Evolutionary conservation across 2,888 invertebrate species (phyloP), one percentile per base, ranked within the genome.

Genomic region (Agrypnus murinus): DNA sequence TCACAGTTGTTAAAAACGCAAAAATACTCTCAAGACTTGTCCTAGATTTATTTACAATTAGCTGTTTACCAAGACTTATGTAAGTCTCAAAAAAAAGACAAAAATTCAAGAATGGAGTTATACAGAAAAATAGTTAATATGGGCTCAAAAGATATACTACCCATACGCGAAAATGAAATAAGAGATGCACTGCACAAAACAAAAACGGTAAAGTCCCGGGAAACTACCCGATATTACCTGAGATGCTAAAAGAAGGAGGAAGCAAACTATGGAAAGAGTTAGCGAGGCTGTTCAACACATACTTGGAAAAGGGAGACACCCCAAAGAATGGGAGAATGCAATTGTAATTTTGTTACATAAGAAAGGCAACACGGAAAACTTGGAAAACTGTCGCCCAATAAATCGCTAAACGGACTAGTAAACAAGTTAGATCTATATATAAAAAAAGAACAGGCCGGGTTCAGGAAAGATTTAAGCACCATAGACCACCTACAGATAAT

Each of bases 51-150:
- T n/a, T n/a, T n/a, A n/a, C n/a, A n/a, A n/a, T n/a, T n/a, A n/a
- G n/a, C n/a, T n/a, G n/a, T 43, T 43, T 43, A 43, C n/a, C 43
- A 43, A 43, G 12, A 43, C n/a, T 14, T 43, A 43, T 43, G 14
- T n/a, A 43, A 43, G 43, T 43, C 43, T 43, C 43, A n/a, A n/a
- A n/a, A n/a, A n/a, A n/a, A n/a, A n/a, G n/a, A n/a, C n/a, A n/a
- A n/a, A n/a, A n/a, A n/a, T n/a, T n/a, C n/a, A n/a, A n/a, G n/a
- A n/a, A n/a, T n/a, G n/a, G n/a, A n/a, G n/a, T n/a, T n/a, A n/a
- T n/a, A n/a, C n/a, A n/a, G n/a, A n/a, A n/a, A n/a, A n/a, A n/a
- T n/a, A n/a, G n/a, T n/a, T n/a, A n/a, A 43, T n/a, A n/a, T n/a
- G n/a, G n/a, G n/a, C n/a, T n/a, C n/a, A n/a, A n/a, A n/a, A n/a